Evolutionary conservation across 2,113 vertebrate genomes (phyloP).

Genomic region (Rousettus leschenaultii): DNA sequence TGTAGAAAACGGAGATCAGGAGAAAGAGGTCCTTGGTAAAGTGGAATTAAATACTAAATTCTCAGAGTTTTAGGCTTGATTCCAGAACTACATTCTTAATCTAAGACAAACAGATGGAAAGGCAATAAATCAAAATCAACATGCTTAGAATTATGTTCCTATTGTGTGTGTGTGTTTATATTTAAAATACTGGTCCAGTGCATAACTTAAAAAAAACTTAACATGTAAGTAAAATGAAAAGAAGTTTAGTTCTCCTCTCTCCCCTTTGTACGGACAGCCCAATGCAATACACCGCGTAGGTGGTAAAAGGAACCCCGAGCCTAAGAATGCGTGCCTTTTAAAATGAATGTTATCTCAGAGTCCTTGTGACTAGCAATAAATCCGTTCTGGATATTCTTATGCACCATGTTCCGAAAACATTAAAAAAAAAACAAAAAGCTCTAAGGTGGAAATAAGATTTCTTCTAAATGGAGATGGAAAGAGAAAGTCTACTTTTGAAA

Average conservation of each 20-base stretch:
- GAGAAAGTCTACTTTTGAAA: neutral
- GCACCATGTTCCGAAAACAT: neutral
- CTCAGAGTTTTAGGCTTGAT: neutral
- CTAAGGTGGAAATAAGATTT: neutral
- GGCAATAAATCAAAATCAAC: neutral
- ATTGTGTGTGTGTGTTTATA: neutral
- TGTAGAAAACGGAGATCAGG: neutral
- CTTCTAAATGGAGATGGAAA: neutral
- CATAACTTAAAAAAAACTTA: neutral
- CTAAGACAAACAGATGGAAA: constrained; percentile 45
- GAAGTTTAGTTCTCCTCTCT: neutral
- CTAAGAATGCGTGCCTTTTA: neutral
- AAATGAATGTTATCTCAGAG: neutral
- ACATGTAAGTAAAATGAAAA: neutral
- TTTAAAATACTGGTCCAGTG: neutral
- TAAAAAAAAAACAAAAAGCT: neutral
- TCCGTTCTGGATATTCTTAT: neutral
- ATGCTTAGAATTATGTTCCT: neutral
- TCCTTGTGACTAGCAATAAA: neutral
- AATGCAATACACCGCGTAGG: neutral
- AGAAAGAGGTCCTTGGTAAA: neutral
- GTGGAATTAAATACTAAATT: neutral
- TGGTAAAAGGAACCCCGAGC: neutral
- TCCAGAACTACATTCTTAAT: neutral
- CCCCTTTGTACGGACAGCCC: neutral